Base-by-base conservation (phyloP, 2,888 invertebrate genomes). In the Drosophila nr. perissopoda region DNA sequence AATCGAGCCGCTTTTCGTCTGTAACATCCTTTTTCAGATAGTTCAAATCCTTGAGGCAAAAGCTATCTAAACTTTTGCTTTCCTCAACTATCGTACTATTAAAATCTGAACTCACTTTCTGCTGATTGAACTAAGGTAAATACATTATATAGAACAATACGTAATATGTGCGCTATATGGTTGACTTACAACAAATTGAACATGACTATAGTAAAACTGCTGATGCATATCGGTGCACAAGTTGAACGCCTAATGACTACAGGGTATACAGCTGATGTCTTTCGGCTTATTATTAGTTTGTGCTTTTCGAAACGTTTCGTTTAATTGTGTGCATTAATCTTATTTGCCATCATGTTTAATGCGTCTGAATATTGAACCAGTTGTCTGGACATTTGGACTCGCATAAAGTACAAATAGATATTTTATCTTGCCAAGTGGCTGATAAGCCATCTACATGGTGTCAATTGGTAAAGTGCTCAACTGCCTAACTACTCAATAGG, bases 321-420 rank as follows among this genome's bases (percentile, higher is more conserved):
- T 66, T 52, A 71, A 71, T 73, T 75, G 75, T 58, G 60, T 31
- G 63, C 59, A 66, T 83, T 81, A 70, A 83, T 83, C 81, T 71
- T 54, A 68, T 48, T 59, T 56, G 38, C 58, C 52, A 78, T 64
- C 72, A 61, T 48, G 60, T 59, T 64, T 67, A 58, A 70, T 66
- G 66, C 33, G 57, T 46, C 46, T 53, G 57, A 57, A 25, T 61
- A 58, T 52, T 71, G 52, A 68, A 71, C 81, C 72, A 65, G 76
- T 80, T 76, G 38, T 42, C 11, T 33, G 33, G 33, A 33, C 10
- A n/a, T 36, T 21, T 49, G 7, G n/a, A 58, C 40, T 52, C 53
- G 60, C 61, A 80, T 71, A 36, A 56, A 53, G 38, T 62, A 58
- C 46, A 46, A 33, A 53, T 52, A 74, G 34, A 70, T 71, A 74